These are phyloP conservation scores for Sitta europaea DNA, from an alignment of 2,113 vertebrate species.

Conservation along the genomic window DNA sequence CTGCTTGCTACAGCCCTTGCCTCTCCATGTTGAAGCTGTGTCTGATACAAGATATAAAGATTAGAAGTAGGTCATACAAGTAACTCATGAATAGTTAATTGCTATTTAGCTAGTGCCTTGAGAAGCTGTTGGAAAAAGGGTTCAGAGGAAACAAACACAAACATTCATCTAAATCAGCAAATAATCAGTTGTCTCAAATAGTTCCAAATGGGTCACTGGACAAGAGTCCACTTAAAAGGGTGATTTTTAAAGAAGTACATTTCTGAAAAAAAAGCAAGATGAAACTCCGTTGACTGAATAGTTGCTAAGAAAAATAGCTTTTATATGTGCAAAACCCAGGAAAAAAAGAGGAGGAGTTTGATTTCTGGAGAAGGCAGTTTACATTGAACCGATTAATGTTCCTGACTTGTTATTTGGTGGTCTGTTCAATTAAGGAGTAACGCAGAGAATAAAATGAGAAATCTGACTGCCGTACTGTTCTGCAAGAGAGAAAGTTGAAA, in stretches of 20 bases:
- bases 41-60: background rate
- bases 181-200: background rate
- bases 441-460: background rate
- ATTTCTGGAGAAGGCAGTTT: background rate
- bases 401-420: background rate
- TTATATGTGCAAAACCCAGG: background rate
- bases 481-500: background rate
- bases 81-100: slow-evolving; percentile 26
- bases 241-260: background rate
- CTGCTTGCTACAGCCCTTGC: background rate
- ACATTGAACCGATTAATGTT: background rate
- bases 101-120: background rate
- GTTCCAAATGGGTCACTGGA: background rate
- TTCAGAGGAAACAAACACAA: background rate
- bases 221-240: background rate
- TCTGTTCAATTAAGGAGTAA: background rate
- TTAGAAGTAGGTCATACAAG: slow-evolving; percentile 11
- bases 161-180: background rate
- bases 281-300: background rate
- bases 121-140: background rate
- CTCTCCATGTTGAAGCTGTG: background rate
- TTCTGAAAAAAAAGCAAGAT: background rate
- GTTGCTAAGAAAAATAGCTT: background rate
- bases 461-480: background rate
- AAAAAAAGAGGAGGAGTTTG: background rate